phyloP scores from a whole-genome alignment of 1,140 invertebrate species.

The Sitophilus oryzae region DNA sequence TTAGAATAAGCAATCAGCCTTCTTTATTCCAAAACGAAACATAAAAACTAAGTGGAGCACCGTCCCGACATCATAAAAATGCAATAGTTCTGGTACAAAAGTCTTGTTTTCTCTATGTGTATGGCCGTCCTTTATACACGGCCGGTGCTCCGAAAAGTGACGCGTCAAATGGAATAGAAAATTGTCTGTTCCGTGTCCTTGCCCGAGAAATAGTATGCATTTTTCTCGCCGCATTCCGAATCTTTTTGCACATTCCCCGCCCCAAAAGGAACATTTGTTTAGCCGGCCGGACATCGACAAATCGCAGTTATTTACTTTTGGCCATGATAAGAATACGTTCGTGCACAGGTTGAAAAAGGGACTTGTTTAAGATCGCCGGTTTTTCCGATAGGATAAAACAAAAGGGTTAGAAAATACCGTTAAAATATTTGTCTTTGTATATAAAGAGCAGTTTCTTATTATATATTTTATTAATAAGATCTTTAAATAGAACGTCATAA shows the following conservation, averaged over 20 bases:
- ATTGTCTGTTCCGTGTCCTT: slow-evolving; percentile 37
- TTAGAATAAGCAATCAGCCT: too few relatives aligned
- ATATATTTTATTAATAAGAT: too few relatives aligned
- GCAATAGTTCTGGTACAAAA: too few relatives aligned
- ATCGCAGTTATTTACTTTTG: slow-evolving; percentile 42
- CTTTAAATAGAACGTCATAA: too few relatives aligned
- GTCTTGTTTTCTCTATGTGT: too few relatives aligned
- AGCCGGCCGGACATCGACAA: slow-evolving; percentile 40
- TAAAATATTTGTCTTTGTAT: too few relatives aligned
- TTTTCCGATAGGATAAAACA: too few relatives aligned
- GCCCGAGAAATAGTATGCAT: slow-evolving; percentile 40
- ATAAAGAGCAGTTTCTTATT: too few relatives aligned
- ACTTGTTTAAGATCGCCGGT: neutral
- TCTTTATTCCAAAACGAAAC: too few relatives aligned
- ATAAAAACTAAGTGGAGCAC: too few relatives aligned
- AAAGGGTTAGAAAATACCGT: too few relatives aligned
- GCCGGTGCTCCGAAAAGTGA: slow-evolving; percentile 33
- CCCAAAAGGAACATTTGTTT: slow-evolving; percentile 38
- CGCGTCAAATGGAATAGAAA: slow-evolving; percentile 41
- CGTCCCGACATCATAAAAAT: too few relatives aligned
- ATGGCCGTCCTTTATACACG: slow-evolving; percentile 17
- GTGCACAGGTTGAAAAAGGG: slow-evolving; percentile 12
- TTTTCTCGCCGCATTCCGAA: slow-evolving; percentile 39
- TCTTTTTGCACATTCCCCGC: slow-evolving; percentile 41
- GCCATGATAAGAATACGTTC: slow-evolving; percentile 40